A percentile compares a stretch with the other conserved stretches of the same genome.
These are phyloP conservation scores for Chrysotoxum bicinctum DNA, from an alignment of 2,888 invertebrate genomes.

Conservation along the genomic window DNA sequence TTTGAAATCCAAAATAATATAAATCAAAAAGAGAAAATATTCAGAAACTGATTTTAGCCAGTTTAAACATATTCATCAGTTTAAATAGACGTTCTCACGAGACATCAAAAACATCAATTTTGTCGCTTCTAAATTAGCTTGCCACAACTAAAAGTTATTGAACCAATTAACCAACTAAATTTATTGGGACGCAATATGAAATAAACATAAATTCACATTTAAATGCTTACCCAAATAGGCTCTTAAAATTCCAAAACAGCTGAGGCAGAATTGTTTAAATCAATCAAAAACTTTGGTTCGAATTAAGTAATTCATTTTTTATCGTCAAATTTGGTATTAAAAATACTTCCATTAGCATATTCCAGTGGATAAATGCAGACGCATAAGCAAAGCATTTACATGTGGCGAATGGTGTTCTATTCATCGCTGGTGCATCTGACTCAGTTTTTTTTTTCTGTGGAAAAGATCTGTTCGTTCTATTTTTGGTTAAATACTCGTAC, in stretches of 20 bases:
- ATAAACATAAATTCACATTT: constrained; percentile 1
- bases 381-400: background rate
- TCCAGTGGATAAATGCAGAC: constrained; percentile 6
- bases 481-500: constrained; percentile 50
- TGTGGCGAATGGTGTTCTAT: background rate
- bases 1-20: background rate
- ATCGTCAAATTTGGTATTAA: constrained; percentile 26
- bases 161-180: background rate
- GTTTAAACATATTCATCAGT: too few relatives aligned
- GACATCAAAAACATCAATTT: background rate
- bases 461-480: constrained; percentile 45
- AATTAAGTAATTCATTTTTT: constrained; percentile 58
- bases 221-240: background rate
- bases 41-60: too few relatives aligned
- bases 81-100: background rate
- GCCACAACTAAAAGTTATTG: background rate
- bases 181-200: background rate
- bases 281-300: constrained; percentile 24
- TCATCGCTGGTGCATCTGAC: constrained; percentile 39
- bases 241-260: background rate
- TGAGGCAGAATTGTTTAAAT: constrained; percentile 35
- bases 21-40: background rate
- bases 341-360: constrained; percentile 60
- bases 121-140: background rate
- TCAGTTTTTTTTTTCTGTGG: constrained; percentile 22